A percentile compares a stretch with the other conserved stretches of the same genome.
Evolutionary conservation across 2,888 invertebrate species (phyloP).

Genomic region (Andrena trimmerana): DNA sequence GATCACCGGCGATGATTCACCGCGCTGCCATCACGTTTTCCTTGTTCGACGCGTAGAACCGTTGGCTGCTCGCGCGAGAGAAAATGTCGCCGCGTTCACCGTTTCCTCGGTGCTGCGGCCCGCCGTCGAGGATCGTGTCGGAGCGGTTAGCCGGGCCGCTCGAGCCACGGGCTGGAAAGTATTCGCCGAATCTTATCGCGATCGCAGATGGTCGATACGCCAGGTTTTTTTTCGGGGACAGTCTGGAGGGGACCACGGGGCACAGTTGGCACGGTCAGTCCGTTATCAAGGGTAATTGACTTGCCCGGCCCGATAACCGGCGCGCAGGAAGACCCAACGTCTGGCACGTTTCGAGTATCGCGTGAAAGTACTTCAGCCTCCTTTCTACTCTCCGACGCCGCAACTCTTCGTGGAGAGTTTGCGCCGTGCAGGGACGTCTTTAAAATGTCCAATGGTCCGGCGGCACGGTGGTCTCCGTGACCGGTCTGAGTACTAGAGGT

Average conservation of each 20-base stretch:
- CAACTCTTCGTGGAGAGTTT: slow-evolving; percentile 28
- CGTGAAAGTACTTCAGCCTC: slow-evolving; percentile 49
- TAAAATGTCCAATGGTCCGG: not conserved
- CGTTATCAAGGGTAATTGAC: slow-evolving; percentile 10
- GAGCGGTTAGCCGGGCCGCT: not conserved
- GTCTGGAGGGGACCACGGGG: not conserved
- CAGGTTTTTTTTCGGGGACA: not conserved
- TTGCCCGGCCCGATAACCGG: not conserved
- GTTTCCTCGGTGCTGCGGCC: slow-evolving; percentile 1
- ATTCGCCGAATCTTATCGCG: slow-evolving; percentile 15
- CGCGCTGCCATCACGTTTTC: slow-evolving; percentile 62
- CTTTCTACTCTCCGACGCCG: slow-evolving; percentile 36
- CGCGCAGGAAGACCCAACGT: slow-evolving; percentile 12
- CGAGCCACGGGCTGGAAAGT: not conserved
- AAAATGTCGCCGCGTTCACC: slow-evolving; percentile 41
- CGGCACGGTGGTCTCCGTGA: too few relatives aligned
- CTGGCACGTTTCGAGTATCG: slow-evolving; percentile 28
- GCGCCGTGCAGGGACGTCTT: not conserved
- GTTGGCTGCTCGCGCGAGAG: slow-evolving; percentile 41
- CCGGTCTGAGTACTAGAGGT: too few relatives aligned
- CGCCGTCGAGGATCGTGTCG: not conserved
- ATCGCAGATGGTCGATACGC: slow-evolving; percentile 15
- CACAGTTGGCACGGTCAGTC: not conserved
- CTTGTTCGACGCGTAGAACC: slow-evolving; percentile 64
- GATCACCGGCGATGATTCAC: slow-evolving; percentile 74